Base-by-base conservation (phyloP, 2,113 vertebrate species). In the Tetraodon nigroviridis region DNA sequence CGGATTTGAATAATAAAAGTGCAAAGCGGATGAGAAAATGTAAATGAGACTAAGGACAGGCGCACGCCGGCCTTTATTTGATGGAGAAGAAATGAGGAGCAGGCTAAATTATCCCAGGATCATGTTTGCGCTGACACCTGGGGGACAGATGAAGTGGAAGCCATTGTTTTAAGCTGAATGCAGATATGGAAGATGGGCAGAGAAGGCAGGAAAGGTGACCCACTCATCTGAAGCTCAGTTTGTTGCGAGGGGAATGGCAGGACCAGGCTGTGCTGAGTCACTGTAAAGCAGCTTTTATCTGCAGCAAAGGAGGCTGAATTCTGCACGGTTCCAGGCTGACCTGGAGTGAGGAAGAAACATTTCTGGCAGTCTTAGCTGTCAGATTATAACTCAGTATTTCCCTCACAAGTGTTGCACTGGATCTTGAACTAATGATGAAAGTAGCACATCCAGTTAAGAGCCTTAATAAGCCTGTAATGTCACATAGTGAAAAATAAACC, bases 1-100 rank as follows among this genome's bases (percentile, higher is more conserved):
- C 24, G 4, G 65, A 89, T 90, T 86, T 86, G 70, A 89, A 90
- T 89, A 52, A 89, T 87, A 87, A 90, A 89, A 86, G 79, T 89
- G 62, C 1, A 12, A 19, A 52, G 56, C 69, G 86, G 67, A 86
- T 87, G 84, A 86, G 76, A 87, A 88, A 83, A 89, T 89, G 87
- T 81, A 85, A 87, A 90, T 83, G 58, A 80, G 80, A 63, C 54
- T 46, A 51, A 58, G 46, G 63, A 73, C 17, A 20, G 32, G 56
- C 60, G 64, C 37, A 55, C 58, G 67, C 42, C 40, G 58, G 60
- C 55, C 44, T 32, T 67, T 6, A 74, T 84, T 84, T 82, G 69
- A 87, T 82, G 76, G 80, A 62, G 18, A 72, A 32, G 65, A 82
- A 80, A 82, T 7, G 55, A 81, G 61, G 76, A 56, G 61, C 14